phyloP scores from a whole-genome alignment of 92 coral and sea anemone species.

The Zoanthus sociatus region DNA sequence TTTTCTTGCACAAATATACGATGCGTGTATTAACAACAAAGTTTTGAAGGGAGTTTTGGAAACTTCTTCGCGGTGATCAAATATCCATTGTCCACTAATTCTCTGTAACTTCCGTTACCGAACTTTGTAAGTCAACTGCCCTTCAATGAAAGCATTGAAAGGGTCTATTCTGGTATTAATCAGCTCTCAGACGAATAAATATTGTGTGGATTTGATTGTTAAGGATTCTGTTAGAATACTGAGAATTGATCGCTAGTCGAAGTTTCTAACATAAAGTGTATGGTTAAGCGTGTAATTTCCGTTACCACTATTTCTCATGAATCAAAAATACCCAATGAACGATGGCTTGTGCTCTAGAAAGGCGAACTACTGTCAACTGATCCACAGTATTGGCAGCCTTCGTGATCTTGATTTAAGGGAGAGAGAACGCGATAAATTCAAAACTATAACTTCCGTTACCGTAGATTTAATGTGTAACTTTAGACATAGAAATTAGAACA shows the following conservation, averaged over 20 bases:
- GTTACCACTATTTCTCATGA: slow-evolving; percentile 15
- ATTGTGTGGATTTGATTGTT: slow-evolving; percentile 9
- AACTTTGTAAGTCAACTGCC: not conserved
- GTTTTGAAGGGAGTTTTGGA: slow-evolving; percentile 28
- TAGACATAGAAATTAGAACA: slow-evolving; percentile 2
- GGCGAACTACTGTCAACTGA: slow-evolving; percentile 25
- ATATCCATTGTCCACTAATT: slow-evolving; percentile 32
- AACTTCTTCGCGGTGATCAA: slow-evolving; percentile 9
- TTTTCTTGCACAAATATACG: slow-evolving; percentile 18
- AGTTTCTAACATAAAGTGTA: slow-evolving; percentile 16
- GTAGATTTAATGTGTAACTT: slow-evolving; percentile 8
- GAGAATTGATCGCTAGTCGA: slow-evolving; percentile 5
- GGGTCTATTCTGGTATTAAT: slow-evolving; percentile 10
- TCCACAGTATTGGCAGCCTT: slow-evolving; percentile 13
- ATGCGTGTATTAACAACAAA: not conserved
- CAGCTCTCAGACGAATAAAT: not conserved
- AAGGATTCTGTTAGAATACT: not conserved
- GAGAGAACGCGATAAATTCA: slow-evolving; percentile 21
- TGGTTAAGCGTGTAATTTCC: slow-evolving; percentile 32
- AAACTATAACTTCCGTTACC: slow-evolving; percentile 14
- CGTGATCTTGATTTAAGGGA: not conserved
- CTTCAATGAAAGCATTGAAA: slow-evolving; percentile 5
- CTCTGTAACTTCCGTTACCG: slow-evolving; percentile 30
- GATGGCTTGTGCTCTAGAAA: slow-evolving; percentile 18
- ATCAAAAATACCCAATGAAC: slow-evolving; percentile 4